A percentile compares a stretch with the other conserved stretches of the same genome.
Evolutionary conservation across 2,888 invertebrate genomes (phyloP).

Genomic region (Chymomyza amoena): DNA sequence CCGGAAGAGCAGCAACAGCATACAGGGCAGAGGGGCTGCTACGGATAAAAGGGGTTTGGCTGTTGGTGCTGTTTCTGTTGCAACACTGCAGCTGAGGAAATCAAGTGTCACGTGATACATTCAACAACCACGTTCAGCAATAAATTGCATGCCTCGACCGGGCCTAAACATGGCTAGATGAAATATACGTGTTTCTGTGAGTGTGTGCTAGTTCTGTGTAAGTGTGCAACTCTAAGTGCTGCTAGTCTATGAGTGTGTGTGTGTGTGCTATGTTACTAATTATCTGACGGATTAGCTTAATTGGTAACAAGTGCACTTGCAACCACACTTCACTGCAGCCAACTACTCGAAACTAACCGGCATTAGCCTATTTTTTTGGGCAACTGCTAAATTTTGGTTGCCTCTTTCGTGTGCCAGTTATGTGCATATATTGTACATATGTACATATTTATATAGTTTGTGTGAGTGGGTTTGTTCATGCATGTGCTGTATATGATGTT

Average conservation of each 20-base stretch:
- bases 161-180: constrained; percentile 37
- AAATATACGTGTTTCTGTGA: constrained; percentile 4
- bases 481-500: constrained; percentile 1
- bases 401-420: constrained; percentile 11
- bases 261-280: constrained; percentile 74
- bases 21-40: background rate
- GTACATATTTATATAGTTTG: background rate
- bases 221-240: constrained; percentile 1
- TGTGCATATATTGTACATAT: too few species aligned
- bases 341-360: constrained; percentile 68
- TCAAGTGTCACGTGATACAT: constrained; percentile 74
- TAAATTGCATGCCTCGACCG: constrained; percentile 65
- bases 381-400: constrained; percentile 41
- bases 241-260: constrained; percentile 18
- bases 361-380: constrained; percentile 69
- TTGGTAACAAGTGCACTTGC: constrained; percentile 76
- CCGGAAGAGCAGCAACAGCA: constrained; percentile 15
- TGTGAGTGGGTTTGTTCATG: constrained; percentile 11
- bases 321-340: constrained; percentile 64
- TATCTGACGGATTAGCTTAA: constrained; percentile 78
- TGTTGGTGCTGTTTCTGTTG: constrained; percentile 10
- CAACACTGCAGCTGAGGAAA: constrained; percentile 57
- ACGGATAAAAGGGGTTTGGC: background rate
- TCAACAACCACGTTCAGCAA: constrained; percentile 71
- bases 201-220: background rate